phyloP scores from a whole-genome alignment of 2,797 vertebrate species.

The Chelonia mydas region DNA sequence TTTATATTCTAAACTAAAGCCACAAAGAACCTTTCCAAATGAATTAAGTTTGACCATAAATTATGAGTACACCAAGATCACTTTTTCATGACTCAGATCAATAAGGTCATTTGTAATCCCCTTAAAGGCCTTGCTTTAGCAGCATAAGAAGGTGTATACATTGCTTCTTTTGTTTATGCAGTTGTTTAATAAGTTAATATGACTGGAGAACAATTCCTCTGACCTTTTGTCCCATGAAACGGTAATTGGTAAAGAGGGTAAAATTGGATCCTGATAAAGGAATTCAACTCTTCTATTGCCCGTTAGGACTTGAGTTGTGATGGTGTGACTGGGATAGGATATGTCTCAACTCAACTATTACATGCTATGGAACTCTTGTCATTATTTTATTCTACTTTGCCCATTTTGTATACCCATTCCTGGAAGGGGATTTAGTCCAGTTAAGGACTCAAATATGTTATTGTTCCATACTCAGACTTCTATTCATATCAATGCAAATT shows the following conservation, averaged over 20 bases:
- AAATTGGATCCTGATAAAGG: not conserved
- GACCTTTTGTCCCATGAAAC: not conserved
- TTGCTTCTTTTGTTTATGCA: not conserved
- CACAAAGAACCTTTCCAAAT: not conserved
- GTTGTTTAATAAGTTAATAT: not conserved
- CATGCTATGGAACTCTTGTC: not conserved
- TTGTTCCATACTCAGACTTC: not conserved
- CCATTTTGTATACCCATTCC: not conserved
- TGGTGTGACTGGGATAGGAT: not conserved
- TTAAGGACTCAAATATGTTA: not conserved
- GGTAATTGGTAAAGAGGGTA: not conserved
- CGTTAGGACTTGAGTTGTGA: not conserved
- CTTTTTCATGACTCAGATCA: not conserved
- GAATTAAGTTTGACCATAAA: not conserved
- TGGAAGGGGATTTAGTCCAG: not conserved
- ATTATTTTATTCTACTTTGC: constrained; percentile 1
- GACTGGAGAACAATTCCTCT: not conserved
- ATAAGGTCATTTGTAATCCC: constrained; percentile 10
- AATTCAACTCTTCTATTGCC: not conserved
- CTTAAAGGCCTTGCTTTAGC: constrained; percentile 33
- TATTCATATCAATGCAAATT: not conserved
- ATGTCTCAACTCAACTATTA: not conserved
- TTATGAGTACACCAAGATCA: not conserved
- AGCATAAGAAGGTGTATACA: constrained; percentile 19
- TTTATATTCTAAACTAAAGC: not conserved